These are phyloP conservation scores for Fissipunctia ypsillon DNA, from an alignment of 2,888 invertebrate genomes.

Conservation along the genomic window DNA sequence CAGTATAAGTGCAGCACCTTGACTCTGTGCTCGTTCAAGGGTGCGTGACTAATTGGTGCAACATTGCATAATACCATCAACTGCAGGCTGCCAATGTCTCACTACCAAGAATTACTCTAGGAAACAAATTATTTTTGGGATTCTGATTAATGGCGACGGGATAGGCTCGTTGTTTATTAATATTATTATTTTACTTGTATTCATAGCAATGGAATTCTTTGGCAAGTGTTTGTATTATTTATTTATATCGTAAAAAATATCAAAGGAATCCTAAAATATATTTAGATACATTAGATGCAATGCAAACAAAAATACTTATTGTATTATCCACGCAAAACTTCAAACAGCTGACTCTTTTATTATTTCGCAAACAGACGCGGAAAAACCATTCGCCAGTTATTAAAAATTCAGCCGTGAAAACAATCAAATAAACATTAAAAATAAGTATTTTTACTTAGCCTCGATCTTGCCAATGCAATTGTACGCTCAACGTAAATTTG, in stretches of 20 bases:
- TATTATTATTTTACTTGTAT: conserved; percentile 10
- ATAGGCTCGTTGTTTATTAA: conserved; percentile 19
- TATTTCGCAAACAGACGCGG: not conserved
- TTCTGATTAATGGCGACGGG: conserved; percentile 35
- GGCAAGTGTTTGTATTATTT: conserved; percentile 19
- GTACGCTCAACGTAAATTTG: conserved; percentile 18
- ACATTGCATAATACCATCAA: conserved; percentile 52
- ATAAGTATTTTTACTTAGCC: conserved; percentile 10
- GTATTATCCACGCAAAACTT: conserved; percentile 1
- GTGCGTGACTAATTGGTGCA: conserved; percentile 60
- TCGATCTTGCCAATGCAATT: conserved; percentile 7
- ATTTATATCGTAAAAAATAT: conserved; percentile 39
- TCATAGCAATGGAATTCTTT: conserved; percentile 27
- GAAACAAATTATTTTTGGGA: conserved; percentile 49
- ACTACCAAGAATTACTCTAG: conserved; percentile 43
- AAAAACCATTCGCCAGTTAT: not conserved
- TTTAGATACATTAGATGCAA: conserved; percentile 19
- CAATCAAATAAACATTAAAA: conserved; percentile 1
- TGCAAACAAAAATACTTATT: not conserved
- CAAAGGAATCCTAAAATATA: conserved; percentile 25
- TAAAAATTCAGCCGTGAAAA: not conserved
- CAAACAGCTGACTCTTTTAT: not conserved
- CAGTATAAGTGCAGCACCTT: conserved; percentile 56
- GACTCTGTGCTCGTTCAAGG: conserved; percentile 63
- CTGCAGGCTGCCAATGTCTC: conserved; percentile 40